Conservation (phyloP, 2,888 invertebrate species). For the Heliconius cydno region DNA sequence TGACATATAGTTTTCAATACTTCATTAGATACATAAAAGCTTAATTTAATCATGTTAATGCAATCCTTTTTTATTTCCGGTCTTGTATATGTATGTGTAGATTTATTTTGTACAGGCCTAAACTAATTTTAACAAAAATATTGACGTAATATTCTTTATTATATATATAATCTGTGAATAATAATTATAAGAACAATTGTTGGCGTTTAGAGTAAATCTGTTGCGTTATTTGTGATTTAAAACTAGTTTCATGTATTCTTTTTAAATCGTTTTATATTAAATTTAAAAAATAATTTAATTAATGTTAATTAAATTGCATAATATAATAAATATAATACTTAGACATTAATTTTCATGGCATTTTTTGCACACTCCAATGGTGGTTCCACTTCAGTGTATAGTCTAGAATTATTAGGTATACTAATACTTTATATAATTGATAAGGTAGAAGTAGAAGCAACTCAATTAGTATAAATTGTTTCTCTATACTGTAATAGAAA, state of each 20-base stretch:
- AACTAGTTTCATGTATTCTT: constrained; percentile 53
- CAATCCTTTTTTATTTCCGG: not conserved
- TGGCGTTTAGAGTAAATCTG: constrained; percentile 37
- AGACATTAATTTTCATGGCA: constrained; percentile 27
- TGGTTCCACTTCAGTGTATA: constrained; percentile 33
- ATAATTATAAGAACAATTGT: constrained; percentile 37
- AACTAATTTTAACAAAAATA: constrained; percentile 21
- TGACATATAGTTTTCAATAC: constrained; percentile 7
- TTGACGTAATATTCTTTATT: constrained; percentile 23
- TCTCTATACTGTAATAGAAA: constrained; percentile 9
- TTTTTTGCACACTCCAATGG: constrained; percentile 34
- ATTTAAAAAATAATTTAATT: not conserved
- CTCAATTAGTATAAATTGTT: constrained; percentile 28
- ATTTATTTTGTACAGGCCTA: constrained; percentile 38
- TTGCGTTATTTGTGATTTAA: constrained; percentile 66
- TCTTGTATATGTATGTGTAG: constrained; percentile 3
- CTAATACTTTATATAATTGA: constrained; percentile 22
- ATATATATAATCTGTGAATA: constrained; percentile 32
- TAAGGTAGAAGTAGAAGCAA: constrained; percentile 37
- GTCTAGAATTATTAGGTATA: constrained; percentile 35
- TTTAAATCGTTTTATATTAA: constrained; percentile 25
- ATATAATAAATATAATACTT: constrained; percentile 7
- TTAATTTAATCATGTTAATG: not conserved
- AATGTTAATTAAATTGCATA: constrained; percentile 20
- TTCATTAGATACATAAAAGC: not conserved